Conservation (phyloP, 2,888 invertebrate genomes). For the Conistra vaccinii region DNA sequence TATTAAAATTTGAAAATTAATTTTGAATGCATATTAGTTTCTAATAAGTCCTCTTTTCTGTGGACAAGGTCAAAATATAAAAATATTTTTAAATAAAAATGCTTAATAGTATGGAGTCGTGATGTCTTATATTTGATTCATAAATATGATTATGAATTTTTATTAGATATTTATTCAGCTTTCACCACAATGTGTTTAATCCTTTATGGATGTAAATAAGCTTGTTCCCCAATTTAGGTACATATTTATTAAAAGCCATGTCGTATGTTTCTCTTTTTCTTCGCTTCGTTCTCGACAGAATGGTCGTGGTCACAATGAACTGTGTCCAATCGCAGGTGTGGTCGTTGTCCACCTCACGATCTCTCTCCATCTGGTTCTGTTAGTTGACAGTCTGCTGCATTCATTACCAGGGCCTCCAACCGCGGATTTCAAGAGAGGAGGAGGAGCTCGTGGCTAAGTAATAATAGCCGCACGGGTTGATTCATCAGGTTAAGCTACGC, state of each 20-base stretch:
- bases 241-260: background rate
- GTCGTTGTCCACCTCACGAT: no score
- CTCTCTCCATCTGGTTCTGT: no score
- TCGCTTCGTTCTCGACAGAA: no score
- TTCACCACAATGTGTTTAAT: conserved; percentile 43
- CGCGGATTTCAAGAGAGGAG: no score
- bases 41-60: conserved; percentile 17
- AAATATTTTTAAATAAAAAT: conserved; percentile 39
- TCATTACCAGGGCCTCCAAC: no score
- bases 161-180: conserved; percentile 47
- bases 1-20: conserved; percentile 46
- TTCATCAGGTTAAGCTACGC: no score
- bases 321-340: no score
- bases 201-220: conserved; percentile 20
- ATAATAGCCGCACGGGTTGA: no score
- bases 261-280: no score
- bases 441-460: no score
- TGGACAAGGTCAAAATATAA: conserved; percentile 52
- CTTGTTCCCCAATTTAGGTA: background rate
- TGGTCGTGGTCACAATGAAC: no score
- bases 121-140: conserved; percentile 47
- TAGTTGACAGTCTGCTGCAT: no score
- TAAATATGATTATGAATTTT: conserved; percentile 53
- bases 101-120: conserved; percentile 22
- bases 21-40: conserved; percentile 30